A percentile compares a stretch with the other conserved stretches of the same genome.
These are phyloP conservation scores for Gallinago stenura DNA, from an alignment of 2,797 vertebrate genomes.

Conservation along the genomic window DNA sequence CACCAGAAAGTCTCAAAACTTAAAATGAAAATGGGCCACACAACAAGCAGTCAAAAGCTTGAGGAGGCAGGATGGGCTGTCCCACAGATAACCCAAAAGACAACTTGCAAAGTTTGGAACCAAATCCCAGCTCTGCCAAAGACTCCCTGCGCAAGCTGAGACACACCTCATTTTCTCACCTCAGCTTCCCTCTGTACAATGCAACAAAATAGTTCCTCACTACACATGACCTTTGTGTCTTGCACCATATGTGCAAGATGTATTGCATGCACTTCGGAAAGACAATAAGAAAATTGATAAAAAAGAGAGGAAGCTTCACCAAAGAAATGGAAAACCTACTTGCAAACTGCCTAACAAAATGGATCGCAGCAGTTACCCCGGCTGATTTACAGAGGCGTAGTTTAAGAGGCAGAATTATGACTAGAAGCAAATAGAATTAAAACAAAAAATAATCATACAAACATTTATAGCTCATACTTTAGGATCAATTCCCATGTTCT, in stretches of 20 bases:
- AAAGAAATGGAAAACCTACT: background rate
- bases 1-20: constrained; percentile 17
- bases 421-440: background rate
- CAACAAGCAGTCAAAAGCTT: background rate
- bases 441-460: constrained; percentile 7
- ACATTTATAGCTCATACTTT: background rate
- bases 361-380: background rate
- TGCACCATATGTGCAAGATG: background rate
- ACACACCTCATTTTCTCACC: background rate
- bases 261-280: background rate
- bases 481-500: background rate
- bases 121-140: background rate
- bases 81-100: background rate
- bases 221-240: background rate
- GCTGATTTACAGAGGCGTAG: background rate
- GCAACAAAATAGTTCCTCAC: background rate
- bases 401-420: background rate
- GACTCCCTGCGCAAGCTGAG: background rate
- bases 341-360: background rate
- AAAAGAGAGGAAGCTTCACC: background rate
- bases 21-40: background rate
- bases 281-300: background rate
- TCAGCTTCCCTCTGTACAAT: background rate
- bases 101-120: background rate
- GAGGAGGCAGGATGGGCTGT: background rate